Conservation (phyloP, 2,797 vertebrate species). For the Aplochiton taeniatus region DNA sequence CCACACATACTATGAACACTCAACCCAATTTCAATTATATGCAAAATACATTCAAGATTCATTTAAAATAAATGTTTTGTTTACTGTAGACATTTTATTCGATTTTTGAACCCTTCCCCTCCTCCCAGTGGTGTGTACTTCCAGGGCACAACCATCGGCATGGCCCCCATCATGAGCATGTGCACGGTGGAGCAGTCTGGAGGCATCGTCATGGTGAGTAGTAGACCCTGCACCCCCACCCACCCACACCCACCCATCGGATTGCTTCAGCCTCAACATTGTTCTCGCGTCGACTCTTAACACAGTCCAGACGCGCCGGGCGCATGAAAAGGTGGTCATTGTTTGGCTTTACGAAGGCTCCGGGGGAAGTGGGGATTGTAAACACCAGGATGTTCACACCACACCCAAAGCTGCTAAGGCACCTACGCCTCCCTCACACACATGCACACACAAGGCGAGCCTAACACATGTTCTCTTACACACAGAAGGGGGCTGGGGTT, state of each 20-base stretch:
- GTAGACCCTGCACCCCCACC: slow-evolving; percentile 39
- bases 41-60: too few species aligned
- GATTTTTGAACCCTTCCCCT: too few species aligned
- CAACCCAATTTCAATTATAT: too few species aligned
- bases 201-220: slow-evolving; percentile 98
- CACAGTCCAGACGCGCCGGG: too few species aligned
- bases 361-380: slow-evolving; percentile 32
- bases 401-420: background rate
- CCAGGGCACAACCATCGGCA: slow-evolving; percentile 97
- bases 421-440: slow-evolving; percentile 19
- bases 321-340: slow-evolving; percentile 36
- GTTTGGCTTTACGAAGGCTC: slow-evolving; percentile 34
- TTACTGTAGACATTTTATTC: too few species aligned
- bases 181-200: slow-evolving; percentile 96
- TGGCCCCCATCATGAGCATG: slow-evolving; percentile 99
- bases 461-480: too few species aligned
- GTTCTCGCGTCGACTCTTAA: too few species aligned
- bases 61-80: too few species aligned
- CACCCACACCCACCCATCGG: too few species aligned
- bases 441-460: slow-evolving; percentile 2
- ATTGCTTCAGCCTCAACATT: background rate
- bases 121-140: slow-evolving; percentile 90
- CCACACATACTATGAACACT: too few species aligned
- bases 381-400: slow-evolving; percentile 34
- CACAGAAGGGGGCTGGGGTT: background rate